phyloP scores from a whole-genome alignment of 1,140 invertebrate genomes.

The Eueides isabella region DNA sequence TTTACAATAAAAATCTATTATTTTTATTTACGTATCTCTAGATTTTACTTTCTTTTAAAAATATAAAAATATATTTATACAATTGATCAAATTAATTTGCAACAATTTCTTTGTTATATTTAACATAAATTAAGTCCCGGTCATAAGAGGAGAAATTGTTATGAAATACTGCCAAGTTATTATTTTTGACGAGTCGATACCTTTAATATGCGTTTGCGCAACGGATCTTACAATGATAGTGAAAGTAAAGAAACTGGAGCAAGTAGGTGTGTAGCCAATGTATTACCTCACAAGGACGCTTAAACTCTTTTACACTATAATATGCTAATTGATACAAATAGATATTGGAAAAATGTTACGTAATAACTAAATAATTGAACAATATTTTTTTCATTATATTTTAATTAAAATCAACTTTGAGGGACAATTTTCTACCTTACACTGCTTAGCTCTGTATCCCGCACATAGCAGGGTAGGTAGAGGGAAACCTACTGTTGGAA shows the following conservation, averaged over 20 bases:
- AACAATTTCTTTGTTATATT: too few species aligned
- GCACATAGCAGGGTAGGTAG: too few species aligned
- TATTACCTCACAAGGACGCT: conserved; percentile 72
- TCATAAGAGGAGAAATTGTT: neutral
- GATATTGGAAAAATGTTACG: neutral
- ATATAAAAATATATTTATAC: too few species aligned
- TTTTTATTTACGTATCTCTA: too few species aligned
- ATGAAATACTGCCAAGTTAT: conserved; percentile 24
- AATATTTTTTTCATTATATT: too few species aligned
- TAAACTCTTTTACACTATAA: conserved; percentile 32
- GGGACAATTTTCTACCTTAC: too few species aligned
- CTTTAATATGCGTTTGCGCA: conserved; percentile 59
- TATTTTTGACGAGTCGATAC: conserved; percentile 46
- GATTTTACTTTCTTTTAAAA: too few species aligned
- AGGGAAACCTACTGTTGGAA: too few species aligned
- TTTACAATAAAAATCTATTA: neutral
- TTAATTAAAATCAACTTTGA: too few species aligned
- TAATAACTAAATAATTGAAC: neutral
- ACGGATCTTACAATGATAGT: conserved; percentile 70
- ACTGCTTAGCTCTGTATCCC: too few species aligned
- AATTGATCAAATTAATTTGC: too few species aligned
- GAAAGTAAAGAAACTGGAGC: conserved; percentile 73
- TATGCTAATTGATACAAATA: neutral
- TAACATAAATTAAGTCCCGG: neutral
- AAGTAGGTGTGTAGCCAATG: conserved; percentile 56